These are phyloP conservation scores for Penaeus indicus DNA, from an alignment of 1,140 invertebrate species.

Conservation along the genomic window DNA sequence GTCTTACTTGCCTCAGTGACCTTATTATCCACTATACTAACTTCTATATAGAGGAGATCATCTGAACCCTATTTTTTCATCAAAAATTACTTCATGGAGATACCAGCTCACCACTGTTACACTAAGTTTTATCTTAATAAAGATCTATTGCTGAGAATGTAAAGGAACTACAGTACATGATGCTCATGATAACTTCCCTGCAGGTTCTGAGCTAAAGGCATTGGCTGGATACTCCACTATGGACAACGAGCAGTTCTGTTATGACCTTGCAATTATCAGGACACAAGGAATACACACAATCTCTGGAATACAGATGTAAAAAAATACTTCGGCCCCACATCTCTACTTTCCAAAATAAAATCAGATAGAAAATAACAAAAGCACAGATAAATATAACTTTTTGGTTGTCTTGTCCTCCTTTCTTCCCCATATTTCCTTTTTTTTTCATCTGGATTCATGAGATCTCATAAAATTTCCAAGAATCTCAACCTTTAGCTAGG, in stretches of 20 bases:
- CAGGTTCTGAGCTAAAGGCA: neutral
- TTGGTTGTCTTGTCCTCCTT: neutral
- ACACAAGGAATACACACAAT: no score
- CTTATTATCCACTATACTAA: slow-evolving; percentile 43
- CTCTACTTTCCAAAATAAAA: no score
- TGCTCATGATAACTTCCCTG: slow-evolving; percentile 25
- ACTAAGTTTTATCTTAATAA: slow-evolving; percentile 38
- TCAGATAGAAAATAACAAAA: no score
- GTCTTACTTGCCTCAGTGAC: neutral
- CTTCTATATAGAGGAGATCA: slow-evolving; percentile 22
- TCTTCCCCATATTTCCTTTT: neutral
- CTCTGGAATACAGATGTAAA: no score
- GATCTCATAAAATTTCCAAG: no score
- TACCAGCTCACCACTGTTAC: slow-evolving; percentile 52
- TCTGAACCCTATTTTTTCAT: slow-evolving; percentile 40
- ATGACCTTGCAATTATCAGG: no score
- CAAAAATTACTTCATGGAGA: slow-evolving; percentile 27
- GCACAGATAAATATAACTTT: neutral
- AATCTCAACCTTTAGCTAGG: no score
- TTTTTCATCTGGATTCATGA: neutral
- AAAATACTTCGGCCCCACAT: no score
- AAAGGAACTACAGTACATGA: slow-evolving; percentile 33
- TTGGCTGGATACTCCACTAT: slow-evolving; percentile 6
- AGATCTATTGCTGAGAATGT: slow-evolving; percentile 36
- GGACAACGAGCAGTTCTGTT: neutral